Conservation (phyloP, 2,113 vertebrate species). For the Thamnaconus septentrionalis region DNA sequence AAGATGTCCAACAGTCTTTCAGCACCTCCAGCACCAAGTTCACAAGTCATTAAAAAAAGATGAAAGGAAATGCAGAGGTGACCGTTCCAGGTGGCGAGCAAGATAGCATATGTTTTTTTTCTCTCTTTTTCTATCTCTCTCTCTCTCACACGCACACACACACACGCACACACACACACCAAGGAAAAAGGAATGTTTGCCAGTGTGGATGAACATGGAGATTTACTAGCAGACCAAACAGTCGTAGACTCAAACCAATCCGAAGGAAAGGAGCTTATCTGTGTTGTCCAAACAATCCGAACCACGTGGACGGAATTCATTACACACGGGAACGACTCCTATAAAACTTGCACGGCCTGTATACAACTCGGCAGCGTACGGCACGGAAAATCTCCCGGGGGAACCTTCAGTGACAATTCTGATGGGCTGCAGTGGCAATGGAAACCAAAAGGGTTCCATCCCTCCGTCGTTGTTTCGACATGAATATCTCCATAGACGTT, state of each 20-base stretch:
- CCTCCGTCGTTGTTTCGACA: background rate
- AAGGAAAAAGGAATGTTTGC: conserved; percentile 20
- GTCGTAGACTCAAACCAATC: conserved; percentile 12
- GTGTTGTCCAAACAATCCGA: conserved; percentile 53
- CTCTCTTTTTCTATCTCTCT: too few relatives aligned
- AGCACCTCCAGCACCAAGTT: background rate
- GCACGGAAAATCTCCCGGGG: background rate
- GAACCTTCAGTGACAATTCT: background rate
- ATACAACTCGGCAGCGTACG: too few relatives aligned
- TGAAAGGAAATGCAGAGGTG: background rate
- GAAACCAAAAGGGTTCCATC: background rate
- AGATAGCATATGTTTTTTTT: background rate
- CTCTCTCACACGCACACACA: too few relatives aligned
- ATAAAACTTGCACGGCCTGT: background rate
- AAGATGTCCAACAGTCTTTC: background rate
- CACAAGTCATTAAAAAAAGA: too few relatives aligned
- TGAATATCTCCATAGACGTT: background rate
- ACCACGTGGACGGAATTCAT: conserved; percentile 10
- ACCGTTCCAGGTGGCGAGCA: conserved; percentile 19
- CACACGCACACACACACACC: background rate
- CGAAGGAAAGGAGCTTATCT: conserved; percentile 35
- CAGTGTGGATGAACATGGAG: conserved; percentile 37
- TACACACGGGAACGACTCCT: background rate
- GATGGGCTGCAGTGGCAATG: background rate
- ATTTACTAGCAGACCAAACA: conserved; percentile 26